Percentiles rank a stretch among this genome's conserved stretches.
These are phyloP conservation scores for Drosophila repletoides DNA, from an alignment of 1,140 invertebrate species.

Conservation along the genomic window DNA sequence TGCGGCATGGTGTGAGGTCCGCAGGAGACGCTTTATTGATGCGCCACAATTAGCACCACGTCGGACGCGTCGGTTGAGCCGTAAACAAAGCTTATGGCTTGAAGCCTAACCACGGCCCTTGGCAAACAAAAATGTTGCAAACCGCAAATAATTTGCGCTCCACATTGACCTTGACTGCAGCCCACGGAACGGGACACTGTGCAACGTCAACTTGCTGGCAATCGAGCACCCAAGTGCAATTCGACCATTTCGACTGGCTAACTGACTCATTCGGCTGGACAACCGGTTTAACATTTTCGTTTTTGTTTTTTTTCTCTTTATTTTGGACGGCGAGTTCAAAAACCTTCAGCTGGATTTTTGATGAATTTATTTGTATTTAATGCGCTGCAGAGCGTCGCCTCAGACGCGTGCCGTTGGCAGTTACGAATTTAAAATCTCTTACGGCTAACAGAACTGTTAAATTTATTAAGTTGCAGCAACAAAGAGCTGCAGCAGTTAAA, in stretches of 20 bases:
- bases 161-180: slow-evolving; percentile 56
- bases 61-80: slow-evolving; percentile 23
- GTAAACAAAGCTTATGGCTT: slow-evolving; percentile 60
- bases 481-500: too few species aligned
- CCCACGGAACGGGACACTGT: not conserved
- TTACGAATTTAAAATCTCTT: slow-evolving; percentile 23
- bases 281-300: too few species aligned
- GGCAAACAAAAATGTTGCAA: slow-evolving; percentile 40
- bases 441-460: not conserved
- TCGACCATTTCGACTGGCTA: not conserved
- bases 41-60: slow-evolving; percentile 60
- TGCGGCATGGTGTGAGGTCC: slow-evolving; percentile 50
- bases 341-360: slow-evolving; percentile 46
- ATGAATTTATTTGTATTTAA: slow-evolving; percentile 65
- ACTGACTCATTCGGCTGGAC: slow-evolving; percentile 31
- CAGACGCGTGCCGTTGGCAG: slow-evolving; percentile 47
- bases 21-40: slow-evolving; percentile 58
- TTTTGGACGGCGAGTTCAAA: slow-evolving; percentile 64
- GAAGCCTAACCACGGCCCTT: slow-evolving; percentile 36
- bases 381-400: slow-evolving; percentile 11
- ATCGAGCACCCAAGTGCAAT: slow-evolving; percentile 23
- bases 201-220: not conserved
- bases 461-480: too few species aligned
- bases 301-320: too few species aligned
- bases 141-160: slow-evolving; percentile 55